These are phyloP conservation scores for Epiblema foenella DNA, from an alignment of 2,888 invertebrate genomes.

Conservation along the genomic window DNA sequence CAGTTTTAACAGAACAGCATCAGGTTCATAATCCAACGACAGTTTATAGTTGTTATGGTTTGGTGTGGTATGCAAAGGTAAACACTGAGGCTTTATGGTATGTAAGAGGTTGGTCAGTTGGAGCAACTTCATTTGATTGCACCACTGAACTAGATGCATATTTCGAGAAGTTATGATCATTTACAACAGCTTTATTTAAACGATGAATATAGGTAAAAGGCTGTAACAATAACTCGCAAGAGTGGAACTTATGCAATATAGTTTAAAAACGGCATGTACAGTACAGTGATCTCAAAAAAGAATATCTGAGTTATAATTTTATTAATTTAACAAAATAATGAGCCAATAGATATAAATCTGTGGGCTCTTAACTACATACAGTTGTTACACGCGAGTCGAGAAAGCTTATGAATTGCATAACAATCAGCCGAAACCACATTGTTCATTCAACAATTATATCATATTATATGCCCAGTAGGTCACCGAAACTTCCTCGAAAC, in stretches of 20 bases:
- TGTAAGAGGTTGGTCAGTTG: slow-evolving; percentile 30
- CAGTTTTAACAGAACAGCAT: not conserved
- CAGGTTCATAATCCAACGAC: slow-evolving; percentile 7
- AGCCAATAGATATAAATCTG: not conserved
- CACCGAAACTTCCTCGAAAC: slow-evolving; percentile 11
- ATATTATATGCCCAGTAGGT: not conserved
- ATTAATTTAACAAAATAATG: no score
- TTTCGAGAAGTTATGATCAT: slow-evolving; percentile 24
- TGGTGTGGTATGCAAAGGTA: slow-evolving; percentile 32
- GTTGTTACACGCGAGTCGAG: not conserved
- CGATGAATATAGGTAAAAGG: not conserved
- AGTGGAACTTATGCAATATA: not conserved
- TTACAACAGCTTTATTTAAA: slow-evolving; percentile 7
- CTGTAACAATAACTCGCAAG: not conserved
- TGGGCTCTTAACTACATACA: not conserved
- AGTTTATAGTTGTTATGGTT: slow-evolving; percentile 22
- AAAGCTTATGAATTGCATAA: not conserved
- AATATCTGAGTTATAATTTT: no score
- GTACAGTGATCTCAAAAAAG: no score
- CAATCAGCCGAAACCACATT: not conserved
- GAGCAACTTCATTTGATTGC: slow-evolving; percentile 33
- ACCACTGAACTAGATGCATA: slow-evolving; percentile 25
- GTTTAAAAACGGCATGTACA: no score
- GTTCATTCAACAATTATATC: not conserved
- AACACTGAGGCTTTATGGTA: slow-evolving; percentile 33